Evolutionary conservation across 2,113 vertebrate species (phyloP).

Genomic region (Progne subis): DNA sequence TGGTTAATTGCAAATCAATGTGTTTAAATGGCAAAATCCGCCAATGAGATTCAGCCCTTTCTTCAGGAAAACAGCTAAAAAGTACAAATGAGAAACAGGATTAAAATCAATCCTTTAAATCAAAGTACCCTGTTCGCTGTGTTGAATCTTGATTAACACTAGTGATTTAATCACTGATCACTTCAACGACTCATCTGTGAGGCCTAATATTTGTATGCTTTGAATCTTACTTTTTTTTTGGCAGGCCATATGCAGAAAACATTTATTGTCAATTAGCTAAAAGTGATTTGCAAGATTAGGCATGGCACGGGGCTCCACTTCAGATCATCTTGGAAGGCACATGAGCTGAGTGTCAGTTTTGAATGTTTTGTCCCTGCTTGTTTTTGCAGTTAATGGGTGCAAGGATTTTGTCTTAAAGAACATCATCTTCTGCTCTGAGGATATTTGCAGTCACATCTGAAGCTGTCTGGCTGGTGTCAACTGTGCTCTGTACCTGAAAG

Average conservation of each 20-base stretch:
- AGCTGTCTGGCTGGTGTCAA: background rate
- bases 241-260: background rate
- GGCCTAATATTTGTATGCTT: background rate
- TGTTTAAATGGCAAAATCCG: background rate
- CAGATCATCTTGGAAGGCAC: background rate
- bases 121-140: background rate
- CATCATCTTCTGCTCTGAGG: background rate
- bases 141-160: background rate
- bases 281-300: background rate
- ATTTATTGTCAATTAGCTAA: background rate
- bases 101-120: constrained; percentile 34
- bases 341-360: background rate
- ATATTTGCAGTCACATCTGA: background rate
- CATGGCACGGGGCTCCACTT: background rate
- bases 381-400: background rate
- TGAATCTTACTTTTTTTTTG: background rate
- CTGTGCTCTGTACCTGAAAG: background rate
- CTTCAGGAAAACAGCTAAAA: constrained; percentile 17
- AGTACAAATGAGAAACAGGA: constrained; percentile 18
- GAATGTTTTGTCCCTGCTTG: background rate
- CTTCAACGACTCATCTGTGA: background rate
- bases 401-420: background rate
- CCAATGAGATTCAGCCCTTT: background rate
- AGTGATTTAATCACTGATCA: constrained; percentile 15
- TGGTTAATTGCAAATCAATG: background rate